Evolutionary conservation across 1,140 invertebrate genomes (phyloP).

Genomic region (Leguminivora glycinivorella): DNA sequence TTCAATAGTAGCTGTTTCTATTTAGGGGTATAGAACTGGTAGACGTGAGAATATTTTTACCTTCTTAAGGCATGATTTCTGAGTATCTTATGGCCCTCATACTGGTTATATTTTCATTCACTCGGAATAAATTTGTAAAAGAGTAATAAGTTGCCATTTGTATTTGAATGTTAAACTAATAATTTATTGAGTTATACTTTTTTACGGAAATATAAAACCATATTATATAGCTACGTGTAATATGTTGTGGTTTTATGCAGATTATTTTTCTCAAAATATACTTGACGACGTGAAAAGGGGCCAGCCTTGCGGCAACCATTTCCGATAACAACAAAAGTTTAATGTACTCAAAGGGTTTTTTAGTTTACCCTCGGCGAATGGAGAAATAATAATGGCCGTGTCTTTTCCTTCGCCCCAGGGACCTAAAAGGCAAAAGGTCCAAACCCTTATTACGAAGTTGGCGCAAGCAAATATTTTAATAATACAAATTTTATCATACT

Average conservation of each 20-base stretch:
- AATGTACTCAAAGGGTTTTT: conserved; percentile 57
- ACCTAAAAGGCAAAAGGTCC: conserved; percentile 60
- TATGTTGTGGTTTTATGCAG: neutral
- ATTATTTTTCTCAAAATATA: conserved; percentile 27
- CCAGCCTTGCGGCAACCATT: conserved; percentile 45
- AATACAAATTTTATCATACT: conserved; percentile 38
- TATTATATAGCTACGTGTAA: too few relatives aligned
- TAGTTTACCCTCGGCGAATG: conserved; percentile 49
- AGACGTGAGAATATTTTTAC: too few relatives aligned
- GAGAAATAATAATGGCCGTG: conserved; percentile 56
- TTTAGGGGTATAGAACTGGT: too few relatives aligned
- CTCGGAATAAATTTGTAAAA: too few relatives aligned
- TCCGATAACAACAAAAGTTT: conserved; percentile 59
- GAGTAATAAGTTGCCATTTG: too few relatives aligned
- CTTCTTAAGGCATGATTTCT: too few relatives aligned
- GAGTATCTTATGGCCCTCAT: too few relatives aligned
- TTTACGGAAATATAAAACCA: too few relatives aligned
- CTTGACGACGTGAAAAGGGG: conserved; percentile 35
- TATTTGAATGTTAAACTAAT: too few relatives aligned
- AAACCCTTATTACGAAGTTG: conserved; percentile 56
- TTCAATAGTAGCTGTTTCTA: too few relatives aligned
- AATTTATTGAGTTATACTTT: too few relatives aligned
- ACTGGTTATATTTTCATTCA: too few relatives aligned
- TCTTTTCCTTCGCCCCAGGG: conserved; percentile 43
- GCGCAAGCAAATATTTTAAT: conserved; percentile 50